A percentile compares a stretch with the other conserved stretches of the same genome.
These are phyloP conservation scores for Muntiacus muntjak DNA, from an alignment of 2,113 vertebrate genomes.

Conservation along the genomic window DNA sequence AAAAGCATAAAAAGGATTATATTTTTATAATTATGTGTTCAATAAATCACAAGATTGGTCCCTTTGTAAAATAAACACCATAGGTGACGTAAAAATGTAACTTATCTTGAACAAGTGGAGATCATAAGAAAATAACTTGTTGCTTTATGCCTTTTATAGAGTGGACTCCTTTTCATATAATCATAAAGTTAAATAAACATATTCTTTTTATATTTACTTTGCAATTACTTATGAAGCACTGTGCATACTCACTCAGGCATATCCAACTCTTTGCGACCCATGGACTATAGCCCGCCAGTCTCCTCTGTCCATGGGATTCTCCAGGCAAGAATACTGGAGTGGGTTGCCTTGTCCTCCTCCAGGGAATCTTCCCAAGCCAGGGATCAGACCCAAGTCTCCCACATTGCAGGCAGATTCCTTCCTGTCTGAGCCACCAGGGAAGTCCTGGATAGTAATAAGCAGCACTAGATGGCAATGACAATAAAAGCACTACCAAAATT, in stretches of 20 bases:
- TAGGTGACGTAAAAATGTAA: background rate
- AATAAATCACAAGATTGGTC: background rate
- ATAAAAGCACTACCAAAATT: background rate
- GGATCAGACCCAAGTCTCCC: background rate
- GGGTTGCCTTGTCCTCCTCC: background rate
- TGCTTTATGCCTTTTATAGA: background rate
- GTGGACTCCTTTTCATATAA: background rate
- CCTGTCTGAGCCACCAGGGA: background rate
- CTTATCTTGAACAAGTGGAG: background rate
- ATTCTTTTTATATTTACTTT: background rate
- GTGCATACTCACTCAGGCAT: background rate
- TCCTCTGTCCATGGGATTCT: background rate
- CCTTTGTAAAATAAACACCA: background rate
- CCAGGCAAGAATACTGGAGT: background rate
- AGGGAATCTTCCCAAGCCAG: background rate
- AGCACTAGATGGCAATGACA: background rate
- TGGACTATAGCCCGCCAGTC: background rate
- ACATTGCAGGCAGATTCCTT: background rate
- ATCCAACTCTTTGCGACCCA: background rate
- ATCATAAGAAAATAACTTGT: background rate
- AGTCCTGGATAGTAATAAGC: background rate
- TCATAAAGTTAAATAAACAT: background rate
- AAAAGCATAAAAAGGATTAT: background rate
- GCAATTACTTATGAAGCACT: background rate
- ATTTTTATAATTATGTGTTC: background rate